Conservation (phyloP, 2,797 vertebrate species). For the Myotis pilosus region DNA sequence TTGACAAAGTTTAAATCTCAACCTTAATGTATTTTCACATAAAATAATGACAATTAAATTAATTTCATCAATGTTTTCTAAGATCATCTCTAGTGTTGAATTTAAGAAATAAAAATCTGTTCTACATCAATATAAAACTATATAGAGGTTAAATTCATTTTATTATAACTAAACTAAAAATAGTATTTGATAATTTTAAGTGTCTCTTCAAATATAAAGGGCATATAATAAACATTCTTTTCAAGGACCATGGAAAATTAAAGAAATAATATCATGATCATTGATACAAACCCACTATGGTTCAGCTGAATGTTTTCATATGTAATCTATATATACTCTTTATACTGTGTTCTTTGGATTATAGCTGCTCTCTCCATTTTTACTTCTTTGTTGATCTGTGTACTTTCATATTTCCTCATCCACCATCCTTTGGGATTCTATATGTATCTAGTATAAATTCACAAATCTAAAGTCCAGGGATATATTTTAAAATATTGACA, state of each 20-base stretch:
- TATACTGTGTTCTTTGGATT: neutral
- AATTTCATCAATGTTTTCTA: neutral
- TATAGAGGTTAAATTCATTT: neutral
- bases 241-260: neutral
- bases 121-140: neutral
- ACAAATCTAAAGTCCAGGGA: neutral
- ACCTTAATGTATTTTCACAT: neutral
- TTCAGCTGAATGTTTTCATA: neutral
- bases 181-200: neutral
- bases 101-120: conserved; percentile 3
- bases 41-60: neutral
- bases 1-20: conserved; percentile 8
- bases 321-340: neutral
- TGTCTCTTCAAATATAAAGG: neutral
- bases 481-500: neutral
- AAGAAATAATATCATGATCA: neutral
- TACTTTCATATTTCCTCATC: neutral
- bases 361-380: neutral
- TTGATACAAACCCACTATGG: neutral
- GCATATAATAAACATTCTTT: neutral
- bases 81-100: neutral
- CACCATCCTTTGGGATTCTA: neutral
- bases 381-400: neutral
- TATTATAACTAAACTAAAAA: conserved; percentile 27
- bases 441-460: neutral